Conservation (phyloP, 2,888 invertebrate species). For the Acrobasis suavella region DNA sequence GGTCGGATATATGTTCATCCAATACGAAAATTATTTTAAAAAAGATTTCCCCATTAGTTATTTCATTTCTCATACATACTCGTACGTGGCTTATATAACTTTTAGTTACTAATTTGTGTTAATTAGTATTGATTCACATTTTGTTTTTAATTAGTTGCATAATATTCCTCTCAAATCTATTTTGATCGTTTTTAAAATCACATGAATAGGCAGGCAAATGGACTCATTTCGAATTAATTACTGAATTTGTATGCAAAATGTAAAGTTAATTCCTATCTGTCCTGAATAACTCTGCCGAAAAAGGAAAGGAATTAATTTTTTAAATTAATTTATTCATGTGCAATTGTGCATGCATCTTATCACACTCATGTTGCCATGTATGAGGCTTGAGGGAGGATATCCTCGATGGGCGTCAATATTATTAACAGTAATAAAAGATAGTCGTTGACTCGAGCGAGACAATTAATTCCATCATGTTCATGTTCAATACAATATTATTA, state of each 20-base stretch:
- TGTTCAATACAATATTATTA: too few species aligned
- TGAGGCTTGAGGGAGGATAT: slow-evolving; percentile 25
- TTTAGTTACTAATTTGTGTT: slow-evolving; percentile 22
- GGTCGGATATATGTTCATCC: too few species aligned
- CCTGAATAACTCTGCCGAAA: slow-evolving; percentile 24
- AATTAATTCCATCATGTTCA: not conserved
- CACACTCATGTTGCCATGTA: not conserved
- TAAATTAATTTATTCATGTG: slow-evolving; percentile 22
- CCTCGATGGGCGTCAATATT: not conserved
- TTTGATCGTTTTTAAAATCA: not conserved
- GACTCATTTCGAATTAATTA: not conserved
- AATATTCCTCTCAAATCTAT: slow-evolving; percentile 5
- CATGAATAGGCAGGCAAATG: not conserved
- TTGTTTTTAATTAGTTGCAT: not conserved
- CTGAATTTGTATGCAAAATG: slow-evolving; percentile 14
- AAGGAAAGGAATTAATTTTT: slow-evolving; percentile 26
- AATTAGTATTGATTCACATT: slow-evolving; percentile 14
- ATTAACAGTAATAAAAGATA: not conserved
- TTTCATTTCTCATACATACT: not conserved
- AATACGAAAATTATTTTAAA: too few species aligned
- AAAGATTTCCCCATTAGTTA: not conserved
- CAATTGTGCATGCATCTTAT: slow-evolving; percentile 18
- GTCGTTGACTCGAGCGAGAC: not conserved
- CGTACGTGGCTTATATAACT: slow-evolving; percentile 13
- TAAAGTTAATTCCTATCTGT: slow-evolving; percentile 3